These are phyloP conservation scores for Ictalurus punctatus DNA, from an alignment of 2,113 vertebrate species.

Conservation along the genomic window DNA sequence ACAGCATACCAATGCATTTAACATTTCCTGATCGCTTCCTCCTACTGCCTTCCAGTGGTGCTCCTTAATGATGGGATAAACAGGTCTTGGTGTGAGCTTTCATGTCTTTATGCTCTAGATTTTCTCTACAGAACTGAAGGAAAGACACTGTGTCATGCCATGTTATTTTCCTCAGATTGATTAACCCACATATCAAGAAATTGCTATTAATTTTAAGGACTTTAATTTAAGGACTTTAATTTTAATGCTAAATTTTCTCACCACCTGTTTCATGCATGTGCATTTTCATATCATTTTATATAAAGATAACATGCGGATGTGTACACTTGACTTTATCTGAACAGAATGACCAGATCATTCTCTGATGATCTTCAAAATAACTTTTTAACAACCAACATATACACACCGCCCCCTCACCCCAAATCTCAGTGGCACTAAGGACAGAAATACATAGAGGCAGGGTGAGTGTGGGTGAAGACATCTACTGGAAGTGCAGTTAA, in stretches of 20 bases:
- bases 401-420: not conserved
- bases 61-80: conserved; percentile 3
- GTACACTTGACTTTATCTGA: not conserved
- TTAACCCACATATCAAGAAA: not conserved
- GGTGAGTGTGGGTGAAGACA: not conserved
- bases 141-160: not conserved
- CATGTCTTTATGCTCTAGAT: not conserved
- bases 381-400: not conserved
- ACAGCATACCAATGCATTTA: conserved; percentile 28
- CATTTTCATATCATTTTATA: not conserved
- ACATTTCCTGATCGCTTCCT: conserved; percentile 24
- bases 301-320: not conserved
- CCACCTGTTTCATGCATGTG: not conserved
- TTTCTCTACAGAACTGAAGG: not conserved
- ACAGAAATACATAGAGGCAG: not conserved
- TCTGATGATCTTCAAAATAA: not conserved
- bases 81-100: not conserved
- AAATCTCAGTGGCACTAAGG: not conserved
- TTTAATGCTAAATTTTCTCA: not conserved
- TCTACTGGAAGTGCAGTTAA: not conserved
- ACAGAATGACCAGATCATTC: not conserved
- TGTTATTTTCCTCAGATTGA: not conserved
- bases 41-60: conserved; percentile 6
- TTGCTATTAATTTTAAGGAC: not conserved
- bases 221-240: not conserved